Conservation (phyloP, 2,797 vertebrate species). For the Protosalanx chinensis region DNA sequence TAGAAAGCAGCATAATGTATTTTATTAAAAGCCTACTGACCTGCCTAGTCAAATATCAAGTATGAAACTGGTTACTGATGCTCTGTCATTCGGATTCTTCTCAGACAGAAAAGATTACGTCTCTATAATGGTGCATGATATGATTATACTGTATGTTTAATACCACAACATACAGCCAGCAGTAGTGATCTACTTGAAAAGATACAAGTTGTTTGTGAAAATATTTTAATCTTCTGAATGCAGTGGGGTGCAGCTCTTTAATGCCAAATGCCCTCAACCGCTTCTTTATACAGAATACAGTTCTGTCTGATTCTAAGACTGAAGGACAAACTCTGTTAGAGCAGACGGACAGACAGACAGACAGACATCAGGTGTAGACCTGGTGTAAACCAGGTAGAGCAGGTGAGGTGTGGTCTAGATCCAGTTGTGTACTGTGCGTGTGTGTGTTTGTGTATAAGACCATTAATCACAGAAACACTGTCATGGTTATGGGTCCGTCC, state of each 20-base stretch:
- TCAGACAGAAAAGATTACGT: neutral
- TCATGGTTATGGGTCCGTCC: neutral
- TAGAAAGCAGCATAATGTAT: constrained; percentile 66
- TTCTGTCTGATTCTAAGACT: neutral
- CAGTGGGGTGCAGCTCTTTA: constrained; percentile 15
- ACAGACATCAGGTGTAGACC: neutral
- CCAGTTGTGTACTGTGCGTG: too few relatives aligned
- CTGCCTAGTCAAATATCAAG: constrained; percentile 40
- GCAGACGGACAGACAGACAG: neutral
- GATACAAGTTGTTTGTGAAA: constrained; percentile 13
- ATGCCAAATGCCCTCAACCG: neutral
- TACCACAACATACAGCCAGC: constrained; percentile 15
- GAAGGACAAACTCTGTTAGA: neutral
- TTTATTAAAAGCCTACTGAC: constrained; percentile 63
- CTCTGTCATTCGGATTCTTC: constrained; percentile 36
- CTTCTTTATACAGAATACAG: neutral
- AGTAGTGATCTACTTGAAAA: constrained; percentile 20
- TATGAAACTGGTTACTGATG: constrained; percentile 45
- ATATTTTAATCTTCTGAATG: neutral
- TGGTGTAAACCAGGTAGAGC: neutral
- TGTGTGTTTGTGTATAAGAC: neutral
- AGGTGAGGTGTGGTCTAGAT: too few relatives aligned
- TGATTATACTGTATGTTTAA: constrained; percentile 17
- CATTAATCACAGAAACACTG: neutral
- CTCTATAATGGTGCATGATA: constrained; percentile 12